A percentile compares a stretch with the other conserved stretches of the same genome.
Conservation (phyloP, 2,797 vertebrate genomes). For the Sphaeramia orbicularis region DNA sequence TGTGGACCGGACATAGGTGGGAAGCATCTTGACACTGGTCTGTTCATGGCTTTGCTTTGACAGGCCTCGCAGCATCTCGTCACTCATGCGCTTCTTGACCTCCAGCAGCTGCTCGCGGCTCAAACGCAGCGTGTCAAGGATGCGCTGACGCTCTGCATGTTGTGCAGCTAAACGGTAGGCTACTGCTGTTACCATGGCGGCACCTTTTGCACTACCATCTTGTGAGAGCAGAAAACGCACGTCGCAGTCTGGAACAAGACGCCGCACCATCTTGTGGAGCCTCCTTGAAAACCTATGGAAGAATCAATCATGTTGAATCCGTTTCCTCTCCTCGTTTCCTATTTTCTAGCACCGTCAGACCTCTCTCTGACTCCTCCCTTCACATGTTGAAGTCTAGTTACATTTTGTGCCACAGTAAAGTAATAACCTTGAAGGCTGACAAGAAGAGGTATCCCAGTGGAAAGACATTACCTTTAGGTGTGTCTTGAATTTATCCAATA, state of each 20-base stretch:
- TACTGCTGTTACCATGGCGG: conserved; percentile 98
- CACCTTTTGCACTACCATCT: conserved; percentile 95
- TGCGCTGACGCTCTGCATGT: conserved; percentile 87
- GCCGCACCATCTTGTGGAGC: conserved; percentile 92
- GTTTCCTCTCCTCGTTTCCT: too few relatives aligned
- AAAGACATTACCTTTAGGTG: too few relatives aligned
- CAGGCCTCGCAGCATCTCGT: conserved; percentile 89
- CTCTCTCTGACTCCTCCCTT: too few relatives aligned
- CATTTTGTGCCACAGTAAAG: too few relatives aligned
- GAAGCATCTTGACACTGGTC: conserved; percentile 94
- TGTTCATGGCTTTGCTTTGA: conserved; percentile 81
- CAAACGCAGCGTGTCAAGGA: conserved; percentile 88
- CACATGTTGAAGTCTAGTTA: too few relatives aligned
- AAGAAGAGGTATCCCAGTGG: too few relatives aligned
- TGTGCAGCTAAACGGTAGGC: conserved; percentile 92
- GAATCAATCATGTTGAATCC: background rate
- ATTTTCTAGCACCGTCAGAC: too few relatives aligned
- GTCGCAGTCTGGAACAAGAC: conserved; percentile 93
- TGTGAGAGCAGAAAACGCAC: conserved; percentile 93
- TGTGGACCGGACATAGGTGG: conserved; percentile 92
- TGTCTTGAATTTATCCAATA: too few relatives aligned
- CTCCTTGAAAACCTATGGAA: conserved; percentile 89
- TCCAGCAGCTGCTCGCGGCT: conserved; percentile 90
- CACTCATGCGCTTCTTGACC: conserved; percentile 90
- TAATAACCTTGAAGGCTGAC: too few relatives aligned